phyloP scores from a whole-genome alignment of 2,113 vertebrate species.

The Eubucco bourcierii region DNA sequence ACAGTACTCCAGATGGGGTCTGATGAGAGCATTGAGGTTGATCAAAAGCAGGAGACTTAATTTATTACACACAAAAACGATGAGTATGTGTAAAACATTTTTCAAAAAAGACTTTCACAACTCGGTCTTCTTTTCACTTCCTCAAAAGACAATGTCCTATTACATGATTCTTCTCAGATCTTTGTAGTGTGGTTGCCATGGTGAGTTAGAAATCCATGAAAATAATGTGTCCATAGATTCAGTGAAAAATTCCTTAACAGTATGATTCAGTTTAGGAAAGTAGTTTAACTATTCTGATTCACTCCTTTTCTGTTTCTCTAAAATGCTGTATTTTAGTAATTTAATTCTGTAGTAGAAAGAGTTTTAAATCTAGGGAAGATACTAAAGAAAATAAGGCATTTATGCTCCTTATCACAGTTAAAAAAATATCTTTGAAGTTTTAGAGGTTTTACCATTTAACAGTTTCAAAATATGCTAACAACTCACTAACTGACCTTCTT shows the following conservation, averaged over 20 bases:
- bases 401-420: neutral
- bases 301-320: neutral
- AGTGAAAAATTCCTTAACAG: neutral
- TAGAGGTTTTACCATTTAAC: neutral
- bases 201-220: neutral
- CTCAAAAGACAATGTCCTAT: neutral
- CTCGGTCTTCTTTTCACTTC: neutral
- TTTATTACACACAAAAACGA: neutral
- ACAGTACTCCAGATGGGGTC: no score
- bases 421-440: neutral
- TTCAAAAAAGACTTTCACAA: neutral
- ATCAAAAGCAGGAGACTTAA: neutral
- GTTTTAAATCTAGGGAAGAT: neutral
- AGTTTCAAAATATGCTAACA: neutral
- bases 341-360: neutral
- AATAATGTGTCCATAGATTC: neutral
- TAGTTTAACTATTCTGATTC: neutral
- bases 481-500: neutral
- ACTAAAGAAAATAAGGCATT: neutral
- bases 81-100: neutral
- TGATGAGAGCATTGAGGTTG: neutral
- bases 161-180: neutral
- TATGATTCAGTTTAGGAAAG: neutral
- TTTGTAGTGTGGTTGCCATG: neutral
- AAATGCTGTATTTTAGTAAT: neutral